Evolutionary conservation across 2,888 invertebrate genomes (phyloP), one percentile per base, ranked within the genome.

Genomic region (Drosophila sordidapex): DNA sequence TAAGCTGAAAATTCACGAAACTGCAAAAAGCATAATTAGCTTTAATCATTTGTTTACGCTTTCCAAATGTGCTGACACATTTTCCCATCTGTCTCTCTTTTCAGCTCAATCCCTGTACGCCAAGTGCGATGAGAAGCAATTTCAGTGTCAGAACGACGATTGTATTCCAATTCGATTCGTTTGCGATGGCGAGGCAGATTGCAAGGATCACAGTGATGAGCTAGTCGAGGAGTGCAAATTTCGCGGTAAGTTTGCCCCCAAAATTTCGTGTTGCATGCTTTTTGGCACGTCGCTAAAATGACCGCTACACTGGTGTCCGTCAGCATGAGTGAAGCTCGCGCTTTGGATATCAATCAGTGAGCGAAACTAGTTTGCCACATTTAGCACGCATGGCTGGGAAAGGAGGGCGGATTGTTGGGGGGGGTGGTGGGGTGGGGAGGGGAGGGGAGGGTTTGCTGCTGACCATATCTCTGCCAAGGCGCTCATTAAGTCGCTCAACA

Each of bases 181-280:
- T 74, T 97, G 97, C 92, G 97, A 97, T 92, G 95, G 95, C 70
- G 95, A 96, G 71, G 94, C 95, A 87, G 97, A 97, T 92, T 97
- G 97, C 93, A 94, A 94, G 57, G 97, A 97, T 93, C 95, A 95
- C 91, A 96, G 96, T n/a, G 97, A 97, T 92, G 97, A 97, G 93
- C 94, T 94, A 90, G 94, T 95, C 51, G 94, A 95, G 75, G 94
- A 95, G 93, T 97, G 97, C 93, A 95, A 95, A 94, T 95, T 96
- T 95, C 93, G 93, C 94, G 93, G 91, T 91, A 73, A 88, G 91
- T 91, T 18, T 2, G 2, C 2, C 5, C 15, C 10, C 31, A 4
- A 7, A 27, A 31, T 8, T 51, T 43, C 15, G 2, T 46, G 49
- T 29, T 59, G 88, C 90, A 79, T 84, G 76, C 79, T 84, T 82